phyloP scores from a whole-genome alignment of 1,140 invertebrate species.

The Drosophila nebulosa region DNA sequence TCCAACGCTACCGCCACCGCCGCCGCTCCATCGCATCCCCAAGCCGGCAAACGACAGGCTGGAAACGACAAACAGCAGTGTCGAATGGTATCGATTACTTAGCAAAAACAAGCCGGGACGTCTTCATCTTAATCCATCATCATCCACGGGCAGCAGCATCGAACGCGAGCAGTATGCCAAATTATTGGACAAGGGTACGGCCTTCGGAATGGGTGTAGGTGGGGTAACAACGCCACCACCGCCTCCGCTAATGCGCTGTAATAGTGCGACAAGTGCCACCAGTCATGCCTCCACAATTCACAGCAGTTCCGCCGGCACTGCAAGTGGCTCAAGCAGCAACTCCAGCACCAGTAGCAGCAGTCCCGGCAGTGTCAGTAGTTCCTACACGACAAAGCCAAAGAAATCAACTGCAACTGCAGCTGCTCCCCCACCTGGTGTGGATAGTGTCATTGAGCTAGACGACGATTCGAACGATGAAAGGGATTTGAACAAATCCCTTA shows the following conservation, averaged over 20 bases:
- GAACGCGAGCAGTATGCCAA: slow-evolving; percentile 11
- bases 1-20: not conserved
- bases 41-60: not conserved
- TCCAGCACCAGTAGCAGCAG: not conserved
- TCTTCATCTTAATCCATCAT: not conserved
- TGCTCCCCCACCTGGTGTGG: not conserved
- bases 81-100: not conserved
- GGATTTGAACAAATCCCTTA: not conserved
- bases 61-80: not conserved
- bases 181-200: not conserved
- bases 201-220: not conserved
- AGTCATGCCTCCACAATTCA: slow-evolving; percentile 12
- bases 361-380: not conserved
- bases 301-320: not conserved
- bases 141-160: not conserved
- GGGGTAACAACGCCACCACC: not conserved
- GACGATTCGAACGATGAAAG: not conserved
- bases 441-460: not conserved
- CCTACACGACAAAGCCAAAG: not conserved
- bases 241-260: not conserved
- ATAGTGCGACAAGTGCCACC: not conserved
- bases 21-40: slow-evolving; percentile 4
- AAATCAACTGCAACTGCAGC: not conserved
- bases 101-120: not conserved
- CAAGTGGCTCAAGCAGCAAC: not conserved